Base-by-base conservation (phyloP, 2,888 invertebrate species). In the Camponotus fellah region DNA sequence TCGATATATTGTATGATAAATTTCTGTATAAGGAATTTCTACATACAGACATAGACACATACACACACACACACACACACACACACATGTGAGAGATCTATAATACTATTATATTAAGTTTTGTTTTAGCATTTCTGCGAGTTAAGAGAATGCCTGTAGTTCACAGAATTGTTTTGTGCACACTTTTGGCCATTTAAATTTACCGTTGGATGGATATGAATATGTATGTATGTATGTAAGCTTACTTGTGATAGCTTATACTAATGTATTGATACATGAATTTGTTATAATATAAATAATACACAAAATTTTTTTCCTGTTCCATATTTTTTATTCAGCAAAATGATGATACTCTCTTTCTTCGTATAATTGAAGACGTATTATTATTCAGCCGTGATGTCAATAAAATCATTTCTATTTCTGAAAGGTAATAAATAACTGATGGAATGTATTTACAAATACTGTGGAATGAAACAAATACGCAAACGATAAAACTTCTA, bases 271-370 rank as follows among this genome's bases (percentile, higher is more conserved):
- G 64, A 68, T 68, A 75, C 83, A 82, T 75, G 68, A 84, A 83
- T 82, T 84, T 84, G 83, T 83, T 83, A 84, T 69, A 84, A 84
- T 82, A 84, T 69, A 84, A 46, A 77, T 75, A 74, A 43, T 79
- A 83, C 75, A 64, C 58, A 71, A 34, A 56, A 80, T 64, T 71
- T 81, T 26, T 49, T 65, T 81, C 84, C 81, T 83, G 65, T 58
- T 82, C 21, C 17, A 77, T 62, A 71, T 58, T 82, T 71, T 82
- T 82, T 72, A 65, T 53, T 66, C 26, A 49, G 32, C 40, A 62
- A 77, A 83, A 64, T 34, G 21, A 72, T 64, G 21, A 72, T 64
- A 74, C 62, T 40, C 71, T 72, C 56, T 77, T 84, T 34, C 71
- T 72, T 64, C 72, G 10, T 32, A 74, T 32, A 79, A 83, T 60